Evolutionary conservation across 2,113 vertebrate species (phyloP), one percentile per base, ranked within the genome.

Genomic region (Nannobrachium achirus): DNA sequence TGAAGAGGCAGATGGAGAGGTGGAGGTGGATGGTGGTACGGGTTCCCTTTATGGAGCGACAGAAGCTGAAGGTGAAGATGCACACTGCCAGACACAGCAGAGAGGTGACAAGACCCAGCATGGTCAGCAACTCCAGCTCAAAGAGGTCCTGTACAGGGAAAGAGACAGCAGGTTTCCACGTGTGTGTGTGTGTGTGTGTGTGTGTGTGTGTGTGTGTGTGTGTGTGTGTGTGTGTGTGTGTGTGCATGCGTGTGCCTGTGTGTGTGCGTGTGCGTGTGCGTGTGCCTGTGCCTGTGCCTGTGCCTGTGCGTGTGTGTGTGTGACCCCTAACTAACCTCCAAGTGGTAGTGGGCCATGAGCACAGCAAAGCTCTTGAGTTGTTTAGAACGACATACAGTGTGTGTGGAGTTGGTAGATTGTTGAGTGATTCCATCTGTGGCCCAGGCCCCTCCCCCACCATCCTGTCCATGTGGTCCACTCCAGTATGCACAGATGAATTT

Each of bases 301-400:
- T 33, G 25, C 6, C 0, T 33, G 25, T 33, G 25, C 6, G 25
- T 33, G 25, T 33, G 25, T 33, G 25, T 33, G 25, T 33, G 25
- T 62, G 44, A 10, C 44, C 7, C 5, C 57, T 38, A 33, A 19
- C 66, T 87, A 63, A 96, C 96, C 92, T 95, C 13, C 0, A 93
- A 56, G 0, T 93, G 81, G 1, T 95, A 91, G 33, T 94, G 92
- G 0, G 95, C 93, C 95, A 96, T 93, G 14, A 97, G 92, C 0
- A 97, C 83, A 0, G 95, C 95, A 0, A 97, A 97, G 88, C 94
- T 97, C 86, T 93, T 96, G 59, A 97, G 86, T 80, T 96, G 95
- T 1, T 7, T 9, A 69, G 95, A 95, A n/a, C 9, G 48, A 72
- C 95, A 97, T 18, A 69, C 57, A 1, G 90, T 92, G 52, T 87